phyloP scores from a whole-genome alignment of 2,113 vertebrate genomes.

The Parus major region DNA sequence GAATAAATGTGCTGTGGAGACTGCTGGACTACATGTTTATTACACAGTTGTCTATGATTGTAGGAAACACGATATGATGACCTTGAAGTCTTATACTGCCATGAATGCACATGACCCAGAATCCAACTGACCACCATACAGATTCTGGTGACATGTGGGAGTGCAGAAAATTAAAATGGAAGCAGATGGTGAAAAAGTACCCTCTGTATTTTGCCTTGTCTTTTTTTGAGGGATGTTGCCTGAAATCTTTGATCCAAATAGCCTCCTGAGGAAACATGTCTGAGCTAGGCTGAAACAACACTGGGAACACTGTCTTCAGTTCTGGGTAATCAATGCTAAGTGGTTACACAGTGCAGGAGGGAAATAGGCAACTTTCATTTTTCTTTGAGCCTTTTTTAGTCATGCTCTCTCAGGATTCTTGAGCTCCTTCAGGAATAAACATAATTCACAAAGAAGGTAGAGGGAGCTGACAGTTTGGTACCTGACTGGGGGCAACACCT shows the following conservation, averaged over 20 bases:
- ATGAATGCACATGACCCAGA: not conserved
- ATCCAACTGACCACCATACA: not conserved
- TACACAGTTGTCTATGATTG: not conserved
- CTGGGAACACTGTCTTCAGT: not conserved
- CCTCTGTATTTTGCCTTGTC: constrained; percentile 14
- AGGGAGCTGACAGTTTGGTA: not conserved
- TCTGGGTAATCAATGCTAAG: not conserved
- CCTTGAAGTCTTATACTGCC: not conserved
- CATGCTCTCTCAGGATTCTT: not conserved
- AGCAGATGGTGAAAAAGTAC: not conserved
- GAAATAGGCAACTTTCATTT: not conserved
- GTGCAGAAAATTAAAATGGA: constrained; percentile 28
- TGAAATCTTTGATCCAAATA: constrained; percentile 38
- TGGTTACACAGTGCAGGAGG: not conserved
- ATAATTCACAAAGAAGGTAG: not conserved
- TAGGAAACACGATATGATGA: not conserved
- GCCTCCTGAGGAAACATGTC: constrained; percentile 23
- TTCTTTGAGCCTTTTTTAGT: not conserved
- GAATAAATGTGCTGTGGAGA: not conserved
- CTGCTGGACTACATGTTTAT: not conserved
- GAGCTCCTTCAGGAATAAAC: not conserved
- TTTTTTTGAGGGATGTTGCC: constrained; percentile 39
- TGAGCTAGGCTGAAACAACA: constrained; percentile 14
- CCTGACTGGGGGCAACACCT: not conserved
- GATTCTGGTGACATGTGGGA: not conserved